phyloP scores from a whole-genome alignment of 2,888 invertebrate species.

The Kuschelorhynchus macadamiae region DNA sequence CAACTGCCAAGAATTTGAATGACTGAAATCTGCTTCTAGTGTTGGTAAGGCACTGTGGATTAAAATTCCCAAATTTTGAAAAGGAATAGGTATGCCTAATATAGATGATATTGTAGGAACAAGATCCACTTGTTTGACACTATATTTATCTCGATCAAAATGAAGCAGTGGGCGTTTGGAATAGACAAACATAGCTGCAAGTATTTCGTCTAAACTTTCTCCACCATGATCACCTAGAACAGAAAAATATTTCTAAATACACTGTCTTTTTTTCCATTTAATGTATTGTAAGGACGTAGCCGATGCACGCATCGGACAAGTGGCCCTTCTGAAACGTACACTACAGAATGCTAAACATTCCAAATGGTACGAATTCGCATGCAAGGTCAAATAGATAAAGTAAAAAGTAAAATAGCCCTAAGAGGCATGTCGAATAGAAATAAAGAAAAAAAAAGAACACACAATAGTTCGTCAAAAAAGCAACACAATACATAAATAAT shows the following conservation, averaged over 20 bases:
- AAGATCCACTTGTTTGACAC: slow-evolving; percentile 87
- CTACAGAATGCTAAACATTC: too few relatives aligned
- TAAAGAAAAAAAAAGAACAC: too few relatives aligned
- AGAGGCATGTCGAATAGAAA: too few relatives aligned
- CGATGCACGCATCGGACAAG: too few relatives aligned
- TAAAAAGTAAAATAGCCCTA: too few relatives aligned
- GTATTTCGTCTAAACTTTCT: slow-evolving; percentile 89
- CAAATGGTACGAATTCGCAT: too few relatives aligned
- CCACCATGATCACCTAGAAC: slow-evolving; percentile 93
- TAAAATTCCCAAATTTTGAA: slow-evolving; percentile 84
- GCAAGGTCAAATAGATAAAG: too few relatives aligned
- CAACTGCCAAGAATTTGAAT: slow-evolving; percentile 66
- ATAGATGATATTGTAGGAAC: slow-evolving; percentile 93
- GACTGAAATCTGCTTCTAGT: slow-evolving; percentile 65
- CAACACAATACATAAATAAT: too few relatives aligned
- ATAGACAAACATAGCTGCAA: slow-evolving; percentile 91
- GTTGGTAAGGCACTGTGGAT: slow-evolving; percentile 76
- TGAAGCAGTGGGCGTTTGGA: slow-evolving; percentile 74
- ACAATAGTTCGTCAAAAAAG: too few relatives aligned
- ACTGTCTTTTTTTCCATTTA: too few relatives aligned
- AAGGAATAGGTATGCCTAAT: slow-evolving; percentile 88
- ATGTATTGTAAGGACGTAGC: too few relatives aligned
- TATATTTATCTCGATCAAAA: slow-evolving; percentile 65
- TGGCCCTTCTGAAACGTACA: too few relatives aligned
- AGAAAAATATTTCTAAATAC: neutral